A percentile compares a stretch with the other conserved stretches of the same genome.
Evolutionary conservation across 2,113 vertebrate species (phyloP).

Genomic region (Neolamprologus cancellatus): DNA sequence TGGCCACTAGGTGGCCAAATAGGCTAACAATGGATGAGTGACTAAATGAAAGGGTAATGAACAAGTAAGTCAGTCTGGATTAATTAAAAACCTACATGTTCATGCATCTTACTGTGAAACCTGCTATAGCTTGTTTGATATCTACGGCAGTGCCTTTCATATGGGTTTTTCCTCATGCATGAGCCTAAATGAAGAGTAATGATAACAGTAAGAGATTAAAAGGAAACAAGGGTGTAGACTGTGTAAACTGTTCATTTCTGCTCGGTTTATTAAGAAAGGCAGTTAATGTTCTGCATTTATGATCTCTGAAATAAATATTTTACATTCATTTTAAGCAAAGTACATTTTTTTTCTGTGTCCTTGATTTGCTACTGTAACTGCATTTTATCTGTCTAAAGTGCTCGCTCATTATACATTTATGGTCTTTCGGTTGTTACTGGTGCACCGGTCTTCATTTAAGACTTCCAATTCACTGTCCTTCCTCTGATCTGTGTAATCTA

Average conservation of each 20-base stretch:
- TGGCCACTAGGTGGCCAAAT: constrained; percentile 37
- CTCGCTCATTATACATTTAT: background rate
- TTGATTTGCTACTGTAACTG: background rate
- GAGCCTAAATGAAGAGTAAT: background rate
- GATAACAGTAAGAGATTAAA: background rate
- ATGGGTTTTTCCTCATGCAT: background rate
- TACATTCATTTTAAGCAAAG: background rate
- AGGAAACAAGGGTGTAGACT: background rate
- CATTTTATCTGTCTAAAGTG: background rate
- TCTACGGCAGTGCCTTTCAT: background rate
- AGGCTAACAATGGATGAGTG: background rate
- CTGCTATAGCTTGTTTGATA: background rate
- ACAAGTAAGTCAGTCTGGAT: background rate
- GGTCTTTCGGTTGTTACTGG: background rate
- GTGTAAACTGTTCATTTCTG: background rate
- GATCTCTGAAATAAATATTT: background rate
- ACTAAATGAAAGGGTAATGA: background rate
- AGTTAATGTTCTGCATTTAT: background rate
- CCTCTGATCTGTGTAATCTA: background rate
- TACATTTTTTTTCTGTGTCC: background rate
- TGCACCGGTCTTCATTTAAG: background rate
- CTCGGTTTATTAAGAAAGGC: background rate
- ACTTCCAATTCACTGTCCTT: background rate
- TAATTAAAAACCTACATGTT: background rate
- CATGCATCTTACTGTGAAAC: background rate